Base-by-base conservation (phyloP, 2,888 invertebrate genomes). In the Tenthredo distinguenda region DNA sequence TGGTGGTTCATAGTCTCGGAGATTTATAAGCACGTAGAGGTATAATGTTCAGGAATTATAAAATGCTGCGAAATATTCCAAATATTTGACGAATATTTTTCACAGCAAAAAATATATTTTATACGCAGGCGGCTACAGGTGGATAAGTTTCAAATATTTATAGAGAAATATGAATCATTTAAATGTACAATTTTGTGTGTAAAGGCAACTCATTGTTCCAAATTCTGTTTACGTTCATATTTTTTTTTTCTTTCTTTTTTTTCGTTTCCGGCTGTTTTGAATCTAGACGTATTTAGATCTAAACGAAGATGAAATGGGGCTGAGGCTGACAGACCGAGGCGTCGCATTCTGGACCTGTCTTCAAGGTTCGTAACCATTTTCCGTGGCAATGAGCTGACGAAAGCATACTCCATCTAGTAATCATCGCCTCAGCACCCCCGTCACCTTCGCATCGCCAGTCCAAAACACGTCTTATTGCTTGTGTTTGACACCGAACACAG, bases 341-440 rank as follows among this genome's bases (percentile, higher is more conserved):
- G 86, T 91, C 91, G 87, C 92, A 92, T 50, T 90, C 90, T 71
- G 91, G 90, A 50, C 91, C 91, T 76, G 92, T 92, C 86, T 90
- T 92, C 86, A 94, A 94, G 85, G 95, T 92, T 77, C 98, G 95
- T 76, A 97, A 94, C 98, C 98, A 98, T 92, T 98, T 97, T 62
- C 98, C 98, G 91, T 97, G 97, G 93, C 98, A 98, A 90, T 97
- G 97, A 0, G 97, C 97, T n/a, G 96, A 96, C 76, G 97, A 96
- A 50, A 98, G 95, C 55, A 98, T 97, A 89, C 97, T 97, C 96
- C 97, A 98, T 85, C 97, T 95, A 15, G 98, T 98, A 87, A 96
- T 95, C 91, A 91, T 91, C 40, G 91, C 91, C 86, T 91, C 91
- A 86, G 89, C 89, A 71, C 92, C 96, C 0, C 98, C 98, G 92